Base-by-base conservation (phyloP, 2,113 vertebrate species). In the Pantherophis guttatus region DNA sequence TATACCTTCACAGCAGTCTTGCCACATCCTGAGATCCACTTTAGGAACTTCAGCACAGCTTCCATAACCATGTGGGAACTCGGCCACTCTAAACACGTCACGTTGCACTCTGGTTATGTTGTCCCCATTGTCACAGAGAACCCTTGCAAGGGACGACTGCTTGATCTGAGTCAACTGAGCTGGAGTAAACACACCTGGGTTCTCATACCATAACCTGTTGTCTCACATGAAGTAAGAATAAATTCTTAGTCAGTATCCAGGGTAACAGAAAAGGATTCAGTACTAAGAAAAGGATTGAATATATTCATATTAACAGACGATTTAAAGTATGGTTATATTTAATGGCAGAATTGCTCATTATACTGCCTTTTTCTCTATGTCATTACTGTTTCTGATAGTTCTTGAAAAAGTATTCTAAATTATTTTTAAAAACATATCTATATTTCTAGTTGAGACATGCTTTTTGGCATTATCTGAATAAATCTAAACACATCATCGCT, bases 1-100 rank as follows among this genome's bases (percentile, higher is more conserved):
- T 96, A 48, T 92, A 99, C 99, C 99, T 98, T 99, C 99, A 90
- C 99, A 99, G 96, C 99, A 99, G 97, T 99, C 99, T 96, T 99
- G 99, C 99, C 99, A 99, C 98, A 99, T 98, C 12, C 99, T 98
- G 91, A 99, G 98, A 97, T 99, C 99, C 39, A 99, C 96, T 86
- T 98, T 98, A 92, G 99, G 98, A 90, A 99, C 86, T 81, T 99
- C 98, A 4, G 98, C 97, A 50, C 99, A 99, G 97, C 97, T 98
- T 93, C 97, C 93, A 54, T 98, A 99, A 50, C 99, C 99, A 7
- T 99, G 99, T 2, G 99, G 99, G 93, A 98, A 98, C 96, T 99
- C 98, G 0, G 98, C 98, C 95, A 99, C 98, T 4, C 24, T 96
- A 96, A 99, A 99, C 59, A 99, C 99, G 26, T 99, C 99, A 8